Evolutionary conservation across 2,888 invertebrate genomes (phyloP).

Genomic region (Drosophila multiciliata): DNA sequence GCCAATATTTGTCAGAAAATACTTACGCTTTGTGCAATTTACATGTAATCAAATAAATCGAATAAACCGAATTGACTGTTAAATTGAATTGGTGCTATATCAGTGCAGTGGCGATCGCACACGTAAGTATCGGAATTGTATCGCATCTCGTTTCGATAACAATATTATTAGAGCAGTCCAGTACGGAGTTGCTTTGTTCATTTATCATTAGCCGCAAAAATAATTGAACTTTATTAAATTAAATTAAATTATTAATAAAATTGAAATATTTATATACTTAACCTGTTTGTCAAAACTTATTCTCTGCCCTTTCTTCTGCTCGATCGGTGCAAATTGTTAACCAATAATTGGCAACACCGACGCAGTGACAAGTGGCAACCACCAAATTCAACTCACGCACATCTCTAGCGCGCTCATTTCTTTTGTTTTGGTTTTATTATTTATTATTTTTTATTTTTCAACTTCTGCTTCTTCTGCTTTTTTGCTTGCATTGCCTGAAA

Average conservation of each 20-base stretch:
- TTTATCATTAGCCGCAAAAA: background rate
- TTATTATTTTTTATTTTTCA: constrained; percentile 3
- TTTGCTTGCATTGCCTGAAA: constrained; percentile 16
- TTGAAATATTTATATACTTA: too few species aligned
- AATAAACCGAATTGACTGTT: constrained; percentile 17
- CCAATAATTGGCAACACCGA: background rate
- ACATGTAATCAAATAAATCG: constrained; percentile 25
- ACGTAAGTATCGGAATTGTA: background rate
- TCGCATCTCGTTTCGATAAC: background rate
- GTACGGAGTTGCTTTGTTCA: background rate
- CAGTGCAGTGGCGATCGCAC: constrained; percentile 12
- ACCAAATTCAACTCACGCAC: background rate
- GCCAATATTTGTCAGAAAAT: constrained; percentile 14
- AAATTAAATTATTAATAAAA: background rate
- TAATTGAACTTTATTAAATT: background rate
- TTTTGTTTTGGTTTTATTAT: constrained; percentile 6
- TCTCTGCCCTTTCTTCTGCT: too few species aligned
- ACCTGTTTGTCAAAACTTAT: too few species aligned
- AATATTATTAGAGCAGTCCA: background rate
- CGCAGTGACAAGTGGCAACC: background rate
- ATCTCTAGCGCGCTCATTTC: constrained; percentile 20
- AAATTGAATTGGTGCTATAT: constrained; percentile 14
- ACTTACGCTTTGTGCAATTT: constrained; percentile 63
- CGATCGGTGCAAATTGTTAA: background rate
- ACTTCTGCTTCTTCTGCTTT: constrained; percentile 25